Percentiles rank a stretch among this genome's conserved stretches.
Conservation (phyloP, 2,113 vertebrate genomes). For the Physeter macrocephalus region DNA sequence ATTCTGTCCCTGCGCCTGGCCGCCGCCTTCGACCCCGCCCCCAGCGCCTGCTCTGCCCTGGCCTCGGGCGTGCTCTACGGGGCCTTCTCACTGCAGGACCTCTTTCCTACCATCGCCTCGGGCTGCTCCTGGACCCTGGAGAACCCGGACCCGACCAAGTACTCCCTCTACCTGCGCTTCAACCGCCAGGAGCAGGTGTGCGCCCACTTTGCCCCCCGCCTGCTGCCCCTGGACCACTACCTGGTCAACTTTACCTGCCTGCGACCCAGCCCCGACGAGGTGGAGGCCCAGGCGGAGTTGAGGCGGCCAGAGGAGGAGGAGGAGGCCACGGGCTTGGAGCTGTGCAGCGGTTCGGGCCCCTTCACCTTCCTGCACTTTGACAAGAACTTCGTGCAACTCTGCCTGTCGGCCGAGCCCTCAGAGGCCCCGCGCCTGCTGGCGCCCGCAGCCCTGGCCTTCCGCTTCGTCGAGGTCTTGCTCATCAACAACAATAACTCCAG, state of each 20-base stretch:
- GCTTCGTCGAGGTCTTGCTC: slow-evolving; percentile 94
- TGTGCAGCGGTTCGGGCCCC: slow-evolving; percentile 85
- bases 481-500: slow-evolving; percentile 99
- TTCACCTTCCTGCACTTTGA: slow-evolving; percentile 96
- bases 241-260: slow-evolving; percentile 95
- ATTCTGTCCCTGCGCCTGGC: slow-evolving; percentile 95
- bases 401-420: slow-evolving; percentile 84
- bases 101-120: slow-evolving; percentile 91
- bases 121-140: slow-evolving; percentile 99
- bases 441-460: slow-evolving; percentile 88
- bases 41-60: slow-evolving; percentile 94
- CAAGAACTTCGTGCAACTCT: slow-evolving; percentile 98
- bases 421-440: slow-evolving; percentile 81
- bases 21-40: slow-evolving; percentile 86
- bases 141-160: slow-evolving; percentile 98
- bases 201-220: slow-evolving; percentile 90
- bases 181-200: slow-evolving; percentile 93
- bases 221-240: slow-evolving; percentile 96
- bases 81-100: slow-evolving; percentile 98
- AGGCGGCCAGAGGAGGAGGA: slow-evolving; percentile 84
- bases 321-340: slow-evolving; percentile 86
- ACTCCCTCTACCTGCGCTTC: slow-evolving; percentile 97
- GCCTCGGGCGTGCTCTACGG: slow-evolving; percentile 98
- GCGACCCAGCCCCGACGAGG: slow-evolving; percentile 77
- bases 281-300: slow-evolving; percentile 73